Evolutionary conservation across 2,888 invertebrate species (phyloP).

Genomic region (Tipula confusa): DNA sequence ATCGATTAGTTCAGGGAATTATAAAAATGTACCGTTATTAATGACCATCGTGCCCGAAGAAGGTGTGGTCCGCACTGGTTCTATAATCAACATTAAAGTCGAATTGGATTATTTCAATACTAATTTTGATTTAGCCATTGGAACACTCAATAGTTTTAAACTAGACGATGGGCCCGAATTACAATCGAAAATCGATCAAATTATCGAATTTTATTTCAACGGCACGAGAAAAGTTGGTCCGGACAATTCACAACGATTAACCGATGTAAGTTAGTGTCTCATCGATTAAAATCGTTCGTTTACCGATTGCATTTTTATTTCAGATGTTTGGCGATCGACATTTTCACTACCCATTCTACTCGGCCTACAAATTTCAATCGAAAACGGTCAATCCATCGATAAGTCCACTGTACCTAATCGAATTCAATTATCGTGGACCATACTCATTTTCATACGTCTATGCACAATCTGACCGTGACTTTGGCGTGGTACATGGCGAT

Average conservation of each 20-base stretch:
- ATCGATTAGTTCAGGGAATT: conserved; percentile 42
- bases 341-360: neutral
- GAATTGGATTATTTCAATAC: no score
- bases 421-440: neutral
- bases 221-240: no score
- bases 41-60: conserved; percentile 46
- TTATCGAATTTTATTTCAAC: no score
- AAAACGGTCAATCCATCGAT: neutral
- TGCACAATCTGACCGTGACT: neutral
- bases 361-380: neutral
- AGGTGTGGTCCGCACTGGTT: conserved; percentile 45
- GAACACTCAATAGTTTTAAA: no score
- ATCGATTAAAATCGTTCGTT: neutral
- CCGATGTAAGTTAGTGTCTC: neutral
- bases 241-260: neutral
- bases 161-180: no score
- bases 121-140: no score
- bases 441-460: neutral
- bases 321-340: no score
- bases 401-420: neutral
- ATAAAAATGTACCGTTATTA: conserved; percentile 48
- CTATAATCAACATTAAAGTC: no score
- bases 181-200: no score
- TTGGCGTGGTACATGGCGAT: neutral
- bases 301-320: neutral